phyloP scores from a whole-genome alignment of 2,113 vertebrate species.

The Podilymbus podiceps region DNA sequence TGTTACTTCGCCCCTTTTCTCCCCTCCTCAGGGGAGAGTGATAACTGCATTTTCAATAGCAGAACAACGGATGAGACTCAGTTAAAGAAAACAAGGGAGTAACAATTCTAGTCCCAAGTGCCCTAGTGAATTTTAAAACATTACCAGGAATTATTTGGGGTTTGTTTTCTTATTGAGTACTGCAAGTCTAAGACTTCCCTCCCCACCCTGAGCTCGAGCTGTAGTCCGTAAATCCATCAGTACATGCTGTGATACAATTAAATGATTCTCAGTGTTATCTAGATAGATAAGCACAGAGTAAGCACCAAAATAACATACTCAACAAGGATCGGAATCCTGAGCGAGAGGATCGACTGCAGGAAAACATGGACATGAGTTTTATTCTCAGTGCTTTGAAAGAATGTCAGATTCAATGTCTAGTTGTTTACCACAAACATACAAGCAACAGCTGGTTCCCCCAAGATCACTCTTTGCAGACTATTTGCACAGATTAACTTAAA shows the following conservation, averaged over 20 bases:
- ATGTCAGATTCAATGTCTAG: neutral
- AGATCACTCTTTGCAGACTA: neutral
- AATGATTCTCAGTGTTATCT: neutral
- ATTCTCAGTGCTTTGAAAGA: neutral
- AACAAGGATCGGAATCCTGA: neutral
- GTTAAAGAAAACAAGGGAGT: conserved; percentile 55
- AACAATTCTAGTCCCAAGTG: conserved; percentile 32
- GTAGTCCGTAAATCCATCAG: neutral
- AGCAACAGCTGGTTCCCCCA: neutral
- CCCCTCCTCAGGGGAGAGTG: conserved; percentile 49
- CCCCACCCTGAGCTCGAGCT: neutral
- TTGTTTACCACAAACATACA: neutral
- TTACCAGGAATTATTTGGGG: neutral
- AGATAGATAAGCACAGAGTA: neutral
- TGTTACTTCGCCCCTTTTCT: conserved; percentile 3
- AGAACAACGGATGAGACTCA: conserved; percentile 34
- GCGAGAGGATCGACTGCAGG: rapidly evolving
- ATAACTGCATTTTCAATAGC: conserved; percentile 55
- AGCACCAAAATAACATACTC: neutral
- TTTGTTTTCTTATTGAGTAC: conserved; percentile 26
- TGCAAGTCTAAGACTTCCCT: neutral
- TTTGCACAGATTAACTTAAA: neutral
- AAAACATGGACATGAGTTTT: neutral
- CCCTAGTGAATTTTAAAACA: conserved; percentile 40
- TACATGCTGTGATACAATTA: neutral